Percentiles rank a stretch among this genome's conserved stretches.
Conservation (phyloP, 2,113 vertebrate species). For the Hippocampus comes region DNA sequence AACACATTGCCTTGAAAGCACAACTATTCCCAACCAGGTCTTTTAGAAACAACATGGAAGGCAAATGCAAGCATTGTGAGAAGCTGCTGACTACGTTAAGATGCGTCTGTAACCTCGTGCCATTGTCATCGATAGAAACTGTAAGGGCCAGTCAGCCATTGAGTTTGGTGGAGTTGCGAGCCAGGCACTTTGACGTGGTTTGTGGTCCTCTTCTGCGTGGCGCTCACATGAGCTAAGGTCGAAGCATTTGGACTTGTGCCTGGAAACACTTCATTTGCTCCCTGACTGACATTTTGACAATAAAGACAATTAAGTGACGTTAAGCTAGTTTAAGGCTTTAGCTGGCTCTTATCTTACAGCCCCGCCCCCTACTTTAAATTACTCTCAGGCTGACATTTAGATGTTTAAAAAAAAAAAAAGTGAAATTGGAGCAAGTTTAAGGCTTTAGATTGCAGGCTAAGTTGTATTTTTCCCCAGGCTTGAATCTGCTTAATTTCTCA, state of each 20-base stretch:
- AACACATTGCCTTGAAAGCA: neutral
- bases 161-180: neutral
- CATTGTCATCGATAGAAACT: neutral
- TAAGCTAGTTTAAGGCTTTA: no score
- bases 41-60: neutral
- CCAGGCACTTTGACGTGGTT: neutral
- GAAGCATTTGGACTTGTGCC: neutral
- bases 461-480: no score
- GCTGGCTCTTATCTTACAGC: no score
- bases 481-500: no score
- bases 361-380: no score
- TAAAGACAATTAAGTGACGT: neutral
- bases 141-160: neutral
- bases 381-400: no score
- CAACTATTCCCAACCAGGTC: neutral
- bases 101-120: neutral
- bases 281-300: constrained; percentile 5
- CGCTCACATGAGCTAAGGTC: neutral
- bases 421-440: neutral
- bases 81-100: neutral
- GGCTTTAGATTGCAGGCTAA: neutral
- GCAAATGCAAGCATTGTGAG: neutral
- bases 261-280: neutral
- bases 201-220: neutral
- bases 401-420: no score